Conservation (phyloP, 2,797 vertebrate species). For the Darevskia nairensis region DNA sequence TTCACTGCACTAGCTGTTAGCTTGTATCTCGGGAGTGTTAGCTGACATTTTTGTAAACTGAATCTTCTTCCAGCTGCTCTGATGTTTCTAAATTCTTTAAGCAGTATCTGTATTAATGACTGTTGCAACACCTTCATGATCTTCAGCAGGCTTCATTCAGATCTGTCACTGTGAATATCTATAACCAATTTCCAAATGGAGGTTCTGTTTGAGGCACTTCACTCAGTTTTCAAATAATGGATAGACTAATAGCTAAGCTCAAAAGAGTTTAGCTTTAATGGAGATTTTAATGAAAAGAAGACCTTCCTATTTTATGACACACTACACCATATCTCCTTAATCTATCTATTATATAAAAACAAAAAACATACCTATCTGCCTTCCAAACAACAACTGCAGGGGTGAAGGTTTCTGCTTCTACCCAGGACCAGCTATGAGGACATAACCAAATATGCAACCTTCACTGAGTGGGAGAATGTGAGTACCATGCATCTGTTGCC, state of each 20-base stretch:
- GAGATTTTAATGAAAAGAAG: constrained; percentile 9
- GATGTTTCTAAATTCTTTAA: not conserved
- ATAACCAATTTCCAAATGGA: not conserved
- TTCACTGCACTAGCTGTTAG: constrained; percentile 14
- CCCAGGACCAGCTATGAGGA: not conserved
- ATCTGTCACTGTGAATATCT: constrained; percentile 13
- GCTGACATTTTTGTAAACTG: not conserved
- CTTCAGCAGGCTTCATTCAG: constrained; percentile 15
- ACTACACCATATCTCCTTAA: constrained; percentile 5
- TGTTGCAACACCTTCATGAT: constrained; percentile 5
- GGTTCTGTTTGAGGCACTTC: not conserved
- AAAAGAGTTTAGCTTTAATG: not conserved
- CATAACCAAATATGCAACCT: not conserved
- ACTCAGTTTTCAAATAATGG: not conserved
- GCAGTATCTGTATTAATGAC: not conserved
- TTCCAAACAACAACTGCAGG: not conserved
- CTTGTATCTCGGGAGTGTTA: constrained; percentile 21
- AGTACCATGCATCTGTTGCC: not conserved
- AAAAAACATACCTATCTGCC: not conserved
- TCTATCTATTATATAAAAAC: not conserved
- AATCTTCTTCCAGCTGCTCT: not conserved
- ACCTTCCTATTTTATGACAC: not conserved
- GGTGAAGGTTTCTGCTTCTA: not conserved
- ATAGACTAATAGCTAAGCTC: not conserved
- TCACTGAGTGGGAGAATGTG: not conserved